Evolutionary conservation across 2,888 invertebrate genomes (phyloP).

Genomic region (Drosophila aldrichi): DNA sequence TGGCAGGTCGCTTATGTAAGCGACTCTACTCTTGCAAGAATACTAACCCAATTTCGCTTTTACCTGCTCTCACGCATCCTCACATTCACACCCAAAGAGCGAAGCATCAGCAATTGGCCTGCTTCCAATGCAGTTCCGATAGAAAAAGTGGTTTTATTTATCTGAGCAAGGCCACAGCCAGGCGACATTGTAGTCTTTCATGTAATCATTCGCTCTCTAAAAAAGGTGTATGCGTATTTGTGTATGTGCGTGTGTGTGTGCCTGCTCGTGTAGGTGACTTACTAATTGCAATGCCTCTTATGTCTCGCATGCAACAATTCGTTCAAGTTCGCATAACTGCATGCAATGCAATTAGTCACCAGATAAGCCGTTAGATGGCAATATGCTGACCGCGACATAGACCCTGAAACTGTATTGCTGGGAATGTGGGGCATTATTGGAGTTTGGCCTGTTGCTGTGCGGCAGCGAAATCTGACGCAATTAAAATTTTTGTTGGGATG

Average conservation of each 20-base stretch:
- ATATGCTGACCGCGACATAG: slow-evolving; percentile 58
- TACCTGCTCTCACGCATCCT: slow-evolving; percentile 27
- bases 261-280: slow-evolving; percentile 38
- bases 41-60: slow-evolving; percentile 47
- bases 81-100: slow-evolving; percentile 1
- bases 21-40: slow-evolving; percentile 27
- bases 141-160: slow-evolving; percentile 52
- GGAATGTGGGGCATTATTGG: not conserved
- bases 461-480: slow-evolving; percentile 53
- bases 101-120: slow-evolving; percentile 54
- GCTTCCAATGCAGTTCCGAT: slow-evolving; percentile 67
- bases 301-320: slow-evolving; percentile 26
- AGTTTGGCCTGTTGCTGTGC: slow-evolving; percentile 63
- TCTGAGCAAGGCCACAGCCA: slow-evolving; percentile 61
- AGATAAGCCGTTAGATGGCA: slow-evolving; percentile 31
- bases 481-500: not conserved
- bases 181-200: slow-evolving; percentile 60
- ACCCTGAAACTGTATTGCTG: slow-evolving; percentile 39
- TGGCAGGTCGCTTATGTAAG: slow-evolving; percentile 62
- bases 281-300: slow-evolving; percentile 33
- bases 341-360: slow-evolving; percentile 62
- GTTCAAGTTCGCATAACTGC: slow-evolving; percentile 68
- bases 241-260: not conserved
- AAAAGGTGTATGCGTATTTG: not conserved
- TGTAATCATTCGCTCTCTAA: slow-evolving; percentile 33